Evolutionary conservation across 1,140 invertebrate genomes (phyloP).

Genomic region (Patella vulgata): DNA sequence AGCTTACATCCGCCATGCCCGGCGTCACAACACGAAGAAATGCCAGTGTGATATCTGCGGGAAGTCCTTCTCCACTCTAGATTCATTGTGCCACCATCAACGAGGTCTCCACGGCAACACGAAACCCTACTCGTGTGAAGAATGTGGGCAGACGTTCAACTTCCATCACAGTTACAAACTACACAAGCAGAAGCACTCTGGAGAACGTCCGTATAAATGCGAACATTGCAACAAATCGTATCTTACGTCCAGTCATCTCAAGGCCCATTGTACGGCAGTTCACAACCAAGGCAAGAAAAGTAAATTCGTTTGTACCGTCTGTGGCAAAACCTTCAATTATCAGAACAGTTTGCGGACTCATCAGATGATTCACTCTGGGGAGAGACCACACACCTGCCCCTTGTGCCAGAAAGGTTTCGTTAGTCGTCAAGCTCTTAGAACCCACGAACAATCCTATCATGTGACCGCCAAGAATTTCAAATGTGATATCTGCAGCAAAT

Average conservation of each 20-base stretch:
- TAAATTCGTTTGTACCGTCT: conserved; percentile 49
- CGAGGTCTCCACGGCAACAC: conserved; percentile 64
- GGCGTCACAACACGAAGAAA: conserved; percentile 73
- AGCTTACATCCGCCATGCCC: conserved; percentile 90
- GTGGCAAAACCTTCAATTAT: conserved; percentile 82
- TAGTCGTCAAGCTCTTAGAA: conserved; percentile 86
- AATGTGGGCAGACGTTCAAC: conserved; percentile 72
- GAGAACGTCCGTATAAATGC: conserved; percentile 69
- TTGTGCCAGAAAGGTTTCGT: conserved; percentile 84
- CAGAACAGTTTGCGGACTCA: conserved; percentile 87
- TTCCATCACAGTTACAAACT: conserved; percentile 70
- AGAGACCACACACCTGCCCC: conserved; percentile 80
- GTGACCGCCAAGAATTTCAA: conserved; percentile 57
- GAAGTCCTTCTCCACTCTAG: conserved; percentile 70
- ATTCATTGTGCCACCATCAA: conserved; percentile 68
- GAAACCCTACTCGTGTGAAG: conserved; percentile 71
- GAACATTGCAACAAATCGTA: conserved; percentile 67
- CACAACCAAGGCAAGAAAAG: conserved; percentile 40
- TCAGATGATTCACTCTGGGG: conserved; percentile 84
- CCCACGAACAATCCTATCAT: conserved; percentile 68
- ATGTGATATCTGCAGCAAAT: conserved; percentile 54
- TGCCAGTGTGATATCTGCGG: conserved; percentile 69
- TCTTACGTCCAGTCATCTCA: conserved; percentile 54
- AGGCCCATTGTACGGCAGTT: conserved; percentile 51
- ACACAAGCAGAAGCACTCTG: conserved; percentile 69